Conservation (phyloP, 2,888 invertebrate species). For the Calameuta pallipes region DNA sequence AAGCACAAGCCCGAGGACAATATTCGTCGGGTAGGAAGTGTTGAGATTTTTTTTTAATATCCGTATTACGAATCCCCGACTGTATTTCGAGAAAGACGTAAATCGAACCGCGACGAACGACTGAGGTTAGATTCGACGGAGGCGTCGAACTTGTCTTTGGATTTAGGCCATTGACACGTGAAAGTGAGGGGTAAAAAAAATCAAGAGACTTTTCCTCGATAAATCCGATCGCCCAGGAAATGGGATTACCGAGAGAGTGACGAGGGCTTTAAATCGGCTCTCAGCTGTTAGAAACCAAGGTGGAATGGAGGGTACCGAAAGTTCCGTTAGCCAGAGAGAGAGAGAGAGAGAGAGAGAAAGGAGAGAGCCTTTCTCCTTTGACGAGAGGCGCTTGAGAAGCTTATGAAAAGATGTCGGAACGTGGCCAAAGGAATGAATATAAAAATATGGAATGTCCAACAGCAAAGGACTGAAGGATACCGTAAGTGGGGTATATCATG, state of each 20-base stretch:
- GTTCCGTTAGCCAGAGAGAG: background rate
- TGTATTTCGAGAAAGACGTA: background rate
- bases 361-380: background rate
- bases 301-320: background rate
- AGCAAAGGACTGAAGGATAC: background rate
- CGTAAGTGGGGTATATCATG: no score
- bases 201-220: background rate
- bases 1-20: background rate
- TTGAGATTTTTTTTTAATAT: background rate
- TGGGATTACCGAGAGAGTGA: background rate
- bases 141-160: background rate
- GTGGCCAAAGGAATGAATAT: background rate
- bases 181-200: background rate
- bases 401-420: background rate
- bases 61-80: background rate
- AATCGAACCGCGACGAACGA: background rate
- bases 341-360: no score
- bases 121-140: background rate
- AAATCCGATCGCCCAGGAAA: background rate
- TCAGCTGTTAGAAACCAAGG: background rate
- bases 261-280: conserved; percentile 2
- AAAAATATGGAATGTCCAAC: background rate
- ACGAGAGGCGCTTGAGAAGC: background rate
- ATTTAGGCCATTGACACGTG: background rate
- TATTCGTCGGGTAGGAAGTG: background rate